Conservation (phyloP, 2,113 vertebrate genomes). For the Tricholaema leucomelas region DNA sequence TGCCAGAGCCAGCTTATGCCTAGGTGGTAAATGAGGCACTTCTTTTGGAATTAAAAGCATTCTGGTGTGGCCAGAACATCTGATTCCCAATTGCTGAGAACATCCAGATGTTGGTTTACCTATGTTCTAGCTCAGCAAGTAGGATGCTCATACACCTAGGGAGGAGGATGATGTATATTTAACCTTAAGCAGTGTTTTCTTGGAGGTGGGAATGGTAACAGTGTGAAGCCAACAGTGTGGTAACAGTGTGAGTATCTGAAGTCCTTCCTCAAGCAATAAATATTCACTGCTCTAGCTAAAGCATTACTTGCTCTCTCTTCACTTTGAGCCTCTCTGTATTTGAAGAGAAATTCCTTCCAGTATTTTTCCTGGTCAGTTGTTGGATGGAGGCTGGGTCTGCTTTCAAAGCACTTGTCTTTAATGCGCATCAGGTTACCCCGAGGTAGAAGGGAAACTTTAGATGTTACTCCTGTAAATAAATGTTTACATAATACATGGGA, state of each 20-base stretch:
- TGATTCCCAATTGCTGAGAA: background rate
- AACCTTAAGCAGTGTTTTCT: background rate
- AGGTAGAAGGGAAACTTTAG: slow-evolving; percentile 61
- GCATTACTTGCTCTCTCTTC: background rate
- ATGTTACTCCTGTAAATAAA: slow-evolving; percentile 64
- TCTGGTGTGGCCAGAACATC: background rate
- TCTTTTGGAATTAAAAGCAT: background rate
- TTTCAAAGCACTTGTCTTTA: slow-evolving; percentile 47
- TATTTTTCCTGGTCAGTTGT: slow-evolving; percentile 50
- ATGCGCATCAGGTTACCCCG: slow-evolving; percentile 30
- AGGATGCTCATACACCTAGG: background rate
- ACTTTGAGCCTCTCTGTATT: background rate
- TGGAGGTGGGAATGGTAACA: background rate
- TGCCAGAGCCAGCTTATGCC: background rate
- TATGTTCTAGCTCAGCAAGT: background rate
- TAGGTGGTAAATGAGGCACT: background rate
- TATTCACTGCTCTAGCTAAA: background rate
- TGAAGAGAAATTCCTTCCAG: slow-evolving; percentile 5
- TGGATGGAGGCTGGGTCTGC: slow-evolving; percentile 9
- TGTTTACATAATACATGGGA: slow-evolving; percentile 57
- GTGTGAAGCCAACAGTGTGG: background rate
- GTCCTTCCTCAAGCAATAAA: background rate
- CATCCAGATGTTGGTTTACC: background rate
- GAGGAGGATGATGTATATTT: background rate
- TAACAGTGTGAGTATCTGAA: background rate